These are phyloP conservation scores for Catocala sponsa DNA, from an alignment of 2,888 invertebrate species.

Conservation along the genomic window DNA sequence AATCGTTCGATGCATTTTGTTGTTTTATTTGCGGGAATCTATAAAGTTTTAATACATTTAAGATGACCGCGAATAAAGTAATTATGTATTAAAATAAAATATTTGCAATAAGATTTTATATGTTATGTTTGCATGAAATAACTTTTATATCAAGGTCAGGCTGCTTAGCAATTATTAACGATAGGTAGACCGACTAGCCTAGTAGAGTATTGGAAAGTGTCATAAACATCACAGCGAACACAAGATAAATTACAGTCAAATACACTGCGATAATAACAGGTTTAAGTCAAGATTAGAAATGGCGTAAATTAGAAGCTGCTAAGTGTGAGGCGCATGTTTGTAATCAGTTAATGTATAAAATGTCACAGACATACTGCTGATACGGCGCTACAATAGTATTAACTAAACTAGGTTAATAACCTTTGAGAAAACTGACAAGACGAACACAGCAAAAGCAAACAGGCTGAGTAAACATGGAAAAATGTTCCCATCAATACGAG, in stretches of 20 bases:
- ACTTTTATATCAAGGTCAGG: too few relatives aligned
- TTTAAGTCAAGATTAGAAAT: background rate
- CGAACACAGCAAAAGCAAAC: slow-evolving; percentile 65
- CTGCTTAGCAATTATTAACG: too few relatives aligned
- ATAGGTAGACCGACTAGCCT: too few relatives aligned
- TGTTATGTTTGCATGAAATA: too few relatives aligned
- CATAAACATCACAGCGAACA: too few relatives aligned
- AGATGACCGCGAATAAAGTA: background rate
- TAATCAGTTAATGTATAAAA: slow-evolving; percentile 15
- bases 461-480: slow-evolving; percentile 66
- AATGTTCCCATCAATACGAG: slow-evolving; percentile 51
- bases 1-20: slow-evolving; percentile 25
- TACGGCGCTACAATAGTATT: slow-evolving; percentile 50
- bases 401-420: slow-evolving; percentile 79
- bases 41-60: background rate
- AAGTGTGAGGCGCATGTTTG: slow-evolving; percentile 5
- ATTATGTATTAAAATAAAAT: background rate
- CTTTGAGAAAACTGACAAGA: slow-evolving; percentile 68
- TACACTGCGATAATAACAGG: background rate
- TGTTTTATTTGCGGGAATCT: slow-evolving; percentile 21
- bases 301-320: background rate
- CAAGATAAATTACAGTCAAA: too few relatives aligned
- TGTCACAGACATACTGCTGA: slow-evolving; percentile 32
- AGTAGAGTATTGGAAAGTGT: too few relatives aligned
- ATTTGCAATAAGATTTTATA: too few relatives aligned